A percentile compares a stretch with the other conserved stretches of the same genome.
Conservation (phyloP, 2,113 vertebrate species). For the Mandrillus leucophaeus region DNA sequence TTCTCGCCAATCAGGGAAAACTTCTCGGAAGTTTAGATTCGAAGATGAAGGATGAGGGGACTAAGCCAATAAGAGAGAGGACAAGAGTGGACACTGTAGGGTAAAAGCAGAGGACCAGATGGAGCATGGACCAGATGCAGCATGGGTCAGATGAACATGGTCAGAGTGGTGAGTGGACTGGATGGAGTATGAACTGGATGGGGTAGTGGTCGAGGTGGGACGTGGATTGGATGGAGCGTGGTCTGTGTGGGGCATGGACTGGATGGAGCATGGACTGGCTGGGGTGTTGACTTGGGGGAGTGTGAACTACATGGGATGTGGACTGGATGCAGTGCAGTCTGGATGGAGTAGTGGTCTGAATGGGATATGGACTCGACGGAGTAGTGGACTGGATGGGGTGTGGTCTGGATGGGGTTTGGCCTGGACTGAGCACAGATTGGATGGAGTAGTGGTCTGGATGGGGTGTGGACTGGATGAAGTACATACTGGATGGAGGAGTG, state of each 20-base stretch:
- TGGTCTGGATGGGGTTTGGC: rapidly evolving
- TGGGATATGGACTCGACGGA: rapidly evolving
- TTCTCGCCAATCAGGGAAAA: rapidly evolving
- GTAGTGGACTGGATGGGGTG: too few species aligned
- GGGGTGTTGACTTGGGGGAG: not conserved
- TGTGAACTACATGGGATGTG: too few species aligned
- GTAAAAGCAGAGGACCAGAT: not conserved
- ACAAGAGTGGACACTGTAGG: not conserved
- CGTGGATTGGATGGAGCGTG: rapidly evolving
- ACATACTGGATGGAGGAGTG: too few species aligned
- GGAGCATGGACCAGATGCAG: not conserved
- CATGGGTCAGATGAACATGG: not conserved
- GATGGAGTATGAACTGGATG: not conserved
- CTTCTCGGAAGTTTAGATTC: not conserved
- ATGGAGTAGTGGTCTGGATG: too few species aligned
- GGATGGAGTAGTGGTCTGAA: too few species aligned
- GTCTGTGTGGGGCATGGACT: rapidly evolving
- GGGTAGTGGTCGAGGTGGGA: too few species aligned
- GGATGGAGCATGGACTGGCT: not conserved
- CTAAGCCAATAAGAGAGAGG: not conserved
- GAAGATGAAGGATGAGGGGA: not conserved
- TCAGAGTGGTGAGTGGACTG: not conserved
- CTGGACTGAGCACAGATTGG: too few species aligned
- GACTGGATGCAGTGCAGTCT: too few species aligned
- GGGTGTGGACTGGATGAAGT: too few species aligned